phyloP scores from a whole-genome alignment of 2,113 vertebrate species.

The Hypomesus transpacificus region DNA sequence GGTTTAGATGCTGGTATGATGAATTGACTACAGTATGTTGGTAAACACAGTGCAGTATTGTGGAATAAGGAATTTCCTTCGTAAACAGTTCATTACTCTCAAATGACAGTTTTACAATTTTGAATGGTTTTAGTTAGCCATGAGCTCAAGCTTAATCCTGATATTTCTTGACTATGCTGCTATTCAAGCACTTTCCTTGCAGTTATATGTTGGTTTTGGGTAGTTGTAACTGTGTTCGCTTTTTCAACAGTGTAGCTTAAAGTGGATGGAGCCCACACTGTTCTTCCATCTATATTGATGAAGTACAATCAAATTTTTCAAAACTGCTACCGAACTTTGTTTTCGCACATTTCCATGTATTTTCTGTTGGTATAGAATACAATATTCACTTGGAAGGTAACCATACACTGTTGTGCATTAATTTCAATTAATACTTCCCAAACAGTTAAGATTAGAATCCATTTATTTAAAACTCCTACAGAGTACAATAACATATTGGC shows the following conservation, averaged over 20 bases:
- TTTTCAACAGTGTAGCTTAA: constrained; percentile 14
- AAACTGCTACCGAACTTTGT: constrained; percentile 54
- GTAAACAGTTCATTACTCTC: constrained; percentile 23
- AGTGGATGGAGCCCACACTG: constrained; percentile 8
- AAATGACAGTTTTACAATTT: constrained; percentile 20
- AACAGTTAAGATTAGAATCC: constrained; percentile 17
- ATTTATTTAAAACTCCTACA: constrained; percentile 50
- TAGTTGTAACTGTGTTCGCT: constrained; percentile 16
- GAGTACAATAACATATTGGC: constrained; percentile 34
- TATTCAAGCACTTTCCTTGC: constrained; percentile 45
- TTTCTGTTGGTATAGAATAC: constrained; percentile 28
- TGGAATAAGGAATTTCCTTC: constrained; percentile 28
- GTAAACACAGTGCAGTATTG: constrained; percentile 15
- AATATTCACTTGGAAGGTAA: constrained; percentile 30
- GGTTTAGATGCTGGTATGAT: constrained; percentile 26
- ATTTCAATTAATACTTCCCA: constrained; percentile 38
- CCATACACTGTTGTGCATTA: constrained; percentile 42
- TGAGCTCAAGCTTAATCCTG: constrained; percentile 44
- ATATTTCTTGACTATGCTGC: constrained; percentile 44
- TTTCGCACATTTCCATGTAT: constrained; percentile 39
- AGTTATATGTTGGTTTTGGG: constrained; percentile 39
- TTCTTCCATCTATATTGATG: constrained; percentile 24
- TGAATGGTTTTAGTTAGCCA: constrained; percentile 32
- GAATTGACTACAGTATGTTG: constrained; percentile 26
- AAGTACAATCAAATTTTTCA: constrained; percentile 38